phyloP scores from a whole-genome alignment of 2,113 vertebrate genomes.

The Podiceps cristatus region DNA sequence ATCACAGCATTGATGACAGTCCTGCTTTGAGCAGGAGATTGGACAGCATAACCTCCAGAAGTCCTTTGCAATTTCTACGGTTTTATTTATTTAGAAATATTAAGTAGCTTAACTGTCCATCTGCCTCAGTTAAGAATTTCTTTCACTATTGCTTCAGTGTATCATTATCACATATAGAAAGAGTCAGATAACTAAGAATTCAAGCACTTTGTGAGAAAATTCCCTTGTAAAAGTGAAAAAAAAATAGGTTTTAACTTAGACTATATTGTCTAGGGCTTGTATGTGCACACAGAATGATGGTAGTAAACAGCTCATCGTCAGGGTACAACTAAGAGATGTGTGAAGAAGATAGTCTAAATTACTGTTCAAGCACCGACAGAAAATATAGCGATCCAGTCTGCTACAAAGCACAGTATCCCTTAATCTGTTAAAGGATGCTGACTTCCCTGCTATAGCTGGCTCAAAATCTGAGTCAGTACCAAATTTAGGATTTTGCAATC shows the following conservation, averaged over 20 bases:
- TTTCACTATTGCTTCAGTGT: neutral
- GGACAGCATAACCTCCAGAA: neutral
- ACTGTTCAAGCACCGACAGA: neutral
- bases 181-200: neutral
- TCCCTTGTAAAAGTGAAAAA: neutral
- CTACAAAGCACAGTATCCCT: neutral
- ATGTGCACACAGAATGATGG: neutral
- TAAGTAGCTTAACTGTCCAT: neutral
- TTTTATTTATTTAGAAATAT: neutral
- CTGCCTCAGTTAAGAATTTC: neutral
- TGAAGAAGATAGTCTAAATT: neutral
- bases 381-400: neutral
- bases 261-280: neutral
- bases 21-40: neutral
- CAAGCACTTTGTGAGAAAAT: neutral
- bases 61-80: neutral
- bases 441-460: neutral
- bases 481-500: constrained; percentile 9
- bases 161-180: neutral
- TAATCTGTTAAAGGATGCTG: neutral
- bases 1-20: neutral
- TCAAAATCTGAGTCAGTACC: neutral
- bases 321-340: neutral
- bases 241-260: neutral
- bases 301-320: neutral